Evolutionary conservation across 2,888 invertebrate species (phyloP), one percentile per base, ranked within the genome.

Genomic region (Antheraea yamamai): DNA sequence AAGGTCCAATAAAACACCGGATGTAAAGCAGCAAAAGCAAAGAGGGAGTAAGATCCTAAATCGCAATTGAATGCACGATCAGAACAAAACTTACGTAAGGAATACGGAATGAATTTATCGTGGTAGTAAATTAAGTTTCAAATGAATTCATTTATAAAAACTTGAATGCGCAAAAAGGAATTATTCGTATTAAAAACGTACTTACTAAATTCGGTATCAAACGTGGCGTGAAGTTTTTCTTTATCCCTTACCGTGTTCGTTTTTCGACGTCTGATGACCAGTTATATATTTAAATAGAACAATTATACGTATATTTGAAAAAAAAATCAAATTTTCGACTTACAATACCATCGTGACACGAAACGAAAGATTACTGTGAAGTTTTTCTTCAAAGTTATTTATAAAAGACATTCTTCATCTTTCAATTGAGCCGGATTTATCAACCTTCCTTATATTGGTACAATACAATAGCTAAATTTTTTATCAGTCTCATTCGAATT

Each of bases 1-100:
- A 84, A 85, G 79, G 81, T 83, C 84, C 87, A 86, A 88, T 86
- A 91, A 91, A 87, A 84, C 84, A 86, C 92, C 93, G 92, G 92
- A 93, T 92, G 91, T 89, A 88, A 86, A 86, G 88, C 87, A 84
- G 88, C 87, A 86, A 83, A 84, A 85, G 85, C 83, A 78, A 83
- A 81, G 79, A 84, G 82, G 83, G 82, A 85, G 80, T 81, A 80
- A 89, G 88, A 91, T 90, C 88, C 86, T 82, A 86, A 82, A 83
- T 85, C 85, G 83, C 81, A 85, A 88, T 87, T 82, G 82, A 81
- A 83, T 83, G 84, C 85, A 87, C 84, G 81, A 83, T 84, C 81
- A 83, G 84, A 86, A 82, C 77, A 81, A 83, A 89, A 87, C 88
- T 88, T 86, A 89, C 88, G 90, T 90, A 90, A 91, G 90, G 84